Evolutionary conservation across 2,888 invertebrate genomes (phyloP), one percentile per base, ranked within the genome.

Genomic region (Drosophila eohydei): DNA sequence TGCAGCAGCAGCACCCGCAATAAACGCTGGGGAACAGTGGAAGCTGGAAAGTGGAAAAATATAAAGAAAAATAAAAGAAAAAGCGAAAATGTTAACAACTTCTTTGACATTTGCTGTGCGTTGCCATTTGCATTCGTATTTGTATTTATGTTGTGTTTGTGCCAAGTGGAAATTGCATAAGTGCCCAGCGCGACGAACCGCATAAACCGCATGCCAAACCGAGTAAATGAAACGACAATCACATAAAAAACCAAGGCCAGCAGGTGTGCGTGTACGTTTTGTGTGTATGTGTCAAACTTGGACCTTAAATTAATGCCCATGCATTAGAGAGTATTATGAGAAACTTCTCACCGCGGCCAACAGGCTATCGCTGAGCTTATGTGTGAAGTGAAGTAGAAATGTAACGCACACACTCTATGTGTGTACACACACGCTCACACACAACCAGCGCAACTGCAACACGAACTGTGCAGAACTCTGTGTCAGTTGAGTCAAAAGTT

Each of bases 51-150:
- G 21, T 38, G 41, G 43, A 55, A 52, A 65, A 56, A 56, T 43
- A 30, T 26, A n/a, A 21, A 21, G n/a, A 12, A 41, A 40, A 30
- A 5, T 9, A 50, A 50, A 51, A 44, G 36, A 34, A 50, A 62
- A 57, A 71, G 71, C 80, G 81, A 79, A 88, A 88, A 81, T 88
- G 88, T 87, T 88, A 88, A 89, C 88, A 88, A 88, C 88, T 88
- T 79, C 84, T 90, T 86, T 86, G 88, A 88, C 90, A 88, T 83
- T 89, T 82, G 76, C 71, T 74, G 63, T 71, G 69, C 43, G 58
- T 65, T n/a, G 30, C 48, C 30, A 30, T 48, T 30, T 62, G 12
- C 41, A 16, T 44, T 7, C 48, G 58, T 52, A 16, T 58, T 46
- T 62, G 61, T 58, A 41, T 61, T 81, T 11, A 12, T 21, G 16